phyloP scores from a whole-genome alignment of 2,113 vertebrate species.

The Sander lucioperca region DNA sequence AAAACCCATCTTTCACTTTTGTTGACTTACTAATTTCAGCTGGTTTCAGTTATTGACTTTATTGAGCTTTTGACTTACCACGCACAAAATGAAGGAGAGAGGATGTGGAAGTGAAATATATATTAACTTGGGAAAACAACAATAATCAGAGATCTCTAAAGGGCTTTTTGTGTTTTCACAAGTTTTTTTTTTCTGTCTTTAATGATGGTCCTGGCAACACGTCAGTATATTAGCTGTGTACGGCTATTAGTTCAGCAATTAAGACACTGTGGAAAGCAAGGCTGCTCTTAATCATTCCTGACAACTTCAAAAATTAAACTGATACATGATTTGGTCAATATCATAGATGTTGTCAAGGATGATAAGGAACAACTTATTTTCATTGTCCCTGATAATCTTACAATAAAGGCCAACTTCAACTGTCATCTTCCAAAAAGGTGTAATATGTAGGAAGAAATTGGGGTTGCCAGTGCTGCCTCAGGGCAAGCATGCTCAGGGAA shows the following conservation, averaged over 20 bases:
- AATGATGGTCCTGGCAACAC: not conserved
- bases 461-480: not conserved
- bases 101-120: not conserved
- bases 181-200: not conserved
- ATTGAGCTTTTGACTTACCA: not conserved
- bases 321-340: too few relatives aligned
- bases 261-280: not conserved
- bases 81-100: not conserved
- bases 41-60: not conserved
- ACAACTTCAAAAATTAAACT: too few relatives aligned
- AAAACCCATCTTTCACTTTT: conserved; percentile 3
- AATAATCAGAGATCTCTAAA: conserved; percentile 13
- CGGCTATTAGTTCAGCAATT: not conserved
- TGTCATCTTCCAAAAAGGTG: not conserved
- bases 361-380: not conserved
- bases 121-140: conserved; percentile 16
- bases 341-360: not conserved
- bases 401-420: not conserved
- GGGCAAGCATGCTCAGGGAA: not conserved
- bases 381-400: not conserved
- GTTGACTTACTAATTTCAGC: not conserved
- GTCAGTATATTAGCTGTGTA: not conserved
- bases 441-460: too few relatives aligned
- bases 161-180: not conserved
- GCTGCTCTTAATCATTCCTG: too few relatives aligned